Percentiles rank a stretch among this genome's conserved stretches.
Evolutionary conservation across 2,113 vertebrate species (phyloP).

Genomic region (Grus americana): DNA sequence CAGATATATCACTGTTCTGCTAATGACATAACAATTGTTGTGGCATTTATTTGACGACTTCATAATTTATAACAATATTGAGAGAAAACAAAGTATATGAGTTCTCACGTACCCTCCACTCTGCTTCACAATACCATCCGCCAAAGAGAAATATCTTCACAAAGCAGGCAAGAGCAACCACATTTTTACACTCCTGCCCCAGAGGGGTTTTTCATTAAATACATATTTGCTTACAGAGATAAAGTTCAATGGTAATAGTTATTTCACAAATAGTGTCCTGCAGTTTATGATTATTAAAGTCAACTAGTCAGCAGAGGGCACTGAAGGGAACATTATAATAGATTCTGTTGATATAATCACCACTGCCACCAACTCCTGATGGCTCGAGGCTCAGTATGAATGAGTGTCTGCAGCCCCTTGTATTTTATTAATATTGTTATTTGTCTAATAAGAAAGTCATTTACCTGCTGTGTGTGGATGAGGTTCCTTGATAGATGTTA

Average conservation of each 20-base stretch:
- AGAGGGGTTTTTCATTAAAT: conserved; percentile 24
- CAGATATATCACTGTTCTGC: background rate
- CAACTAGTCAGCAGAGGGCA: conserved; percentile 21
- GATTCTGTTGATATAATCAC: conserved; percentile 2
- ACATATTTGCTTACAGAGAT: conserved; percentile 36
- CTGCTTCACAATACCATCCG: background rate
- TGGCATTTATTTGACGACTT: background rate
- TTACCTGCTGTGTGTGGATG: conserved; percentile 15
- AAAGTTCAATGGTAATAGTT: conserved; percentile 17
- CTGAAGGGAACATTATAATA: background rate
- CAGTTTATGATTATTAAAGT: conserved; percentile 52
- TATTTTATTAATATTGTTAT: conserved; percentile 36
- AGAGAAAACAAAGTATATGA: background rate
- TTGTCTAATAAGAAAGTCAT: conserved; percentile 44
- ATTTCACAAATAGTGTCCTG: conserved; percentile 16
- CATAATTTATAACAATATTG: background rate
- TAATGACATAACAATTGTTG: background rate
- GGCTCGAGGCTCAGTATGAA: background rate
- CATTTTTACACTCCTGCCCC: background rate
- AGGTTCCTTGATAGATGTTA: background rate
- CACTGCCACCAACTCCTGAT: background rate
- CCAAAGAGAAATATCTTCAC: background rate
- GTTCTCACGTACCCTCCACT: background rate
- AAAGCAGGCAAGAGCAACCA: background rate
- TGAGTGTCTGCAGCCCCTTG: background rate